Evolutionary conservation across 2,888 invertebrate species (phyloP).

Genomic region (Microplitis manilae): DNA sequence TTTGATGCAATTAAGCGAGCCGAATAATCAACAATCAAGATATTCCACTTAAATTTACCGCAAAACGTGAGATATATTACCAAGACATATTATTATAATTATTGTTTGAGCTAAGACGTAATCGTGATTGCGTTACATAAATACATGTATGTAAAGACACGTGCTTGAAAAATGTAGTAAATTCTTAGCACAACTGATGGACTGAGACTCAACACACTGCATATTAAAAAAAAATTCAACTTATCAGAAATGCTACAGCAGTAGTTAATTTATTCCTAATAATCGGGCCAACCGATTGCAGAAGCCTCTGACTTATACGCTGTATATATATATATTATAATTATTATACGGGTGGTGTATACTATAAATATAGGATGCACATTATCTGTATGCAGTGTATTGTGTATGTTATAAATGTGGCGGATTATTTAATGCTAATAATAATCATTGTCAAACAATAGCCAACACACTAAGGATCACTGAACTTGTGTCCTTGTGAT

Average conservation of each 20-base stretch:
- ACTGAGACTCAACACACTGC: conserved; percentile 21
- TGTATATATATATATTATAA: background rate
- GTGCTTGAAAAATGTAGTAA: conserved; percentile 4
- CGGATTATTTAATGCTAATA: conserved; percentile 45
- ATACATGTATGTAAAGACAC: conserved; percentile 11
- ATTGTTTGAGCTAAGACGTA: conserved; percentile 1
- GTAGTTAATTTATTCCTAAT: background rate
- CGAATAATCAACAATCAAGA: conserved; percentile 4
- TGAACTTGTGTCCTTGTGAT: conserved; percentile 31
- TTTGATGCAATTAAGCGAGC: background rate
- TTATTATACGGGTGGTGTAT: background rate
- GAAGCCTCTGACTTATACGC: background rate
- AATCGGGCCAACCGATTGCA: conserved; percentile 27
- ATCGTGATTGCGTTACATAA: conserved; percentile 8
- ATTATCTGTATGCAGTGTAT: conserved; percentile 30
- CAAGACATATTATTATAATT: background rate
- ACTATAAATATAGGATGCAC: conserved; percentile 8
- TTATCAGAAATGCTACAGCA: conserved; percentile 15
- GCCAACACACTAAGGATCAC: conserved; percentile 45
- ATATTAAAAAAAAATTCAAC: conserved; percentile 19
- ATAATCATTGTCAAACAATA: conserved; percentile 41
- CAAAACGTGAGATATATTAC: background rate
- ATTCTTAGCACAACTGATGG: conserved; percentile 7
- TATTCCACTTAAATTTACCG: conserved; percentile 5
- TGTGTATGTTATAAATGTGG: conserved; percentile 41